Percentiles rank a stretch among this genome's conserved stretches.
Conservation (phyloP, 92 coral and sea anemone genomes). For the Plumapathes pennacea region DNA sequence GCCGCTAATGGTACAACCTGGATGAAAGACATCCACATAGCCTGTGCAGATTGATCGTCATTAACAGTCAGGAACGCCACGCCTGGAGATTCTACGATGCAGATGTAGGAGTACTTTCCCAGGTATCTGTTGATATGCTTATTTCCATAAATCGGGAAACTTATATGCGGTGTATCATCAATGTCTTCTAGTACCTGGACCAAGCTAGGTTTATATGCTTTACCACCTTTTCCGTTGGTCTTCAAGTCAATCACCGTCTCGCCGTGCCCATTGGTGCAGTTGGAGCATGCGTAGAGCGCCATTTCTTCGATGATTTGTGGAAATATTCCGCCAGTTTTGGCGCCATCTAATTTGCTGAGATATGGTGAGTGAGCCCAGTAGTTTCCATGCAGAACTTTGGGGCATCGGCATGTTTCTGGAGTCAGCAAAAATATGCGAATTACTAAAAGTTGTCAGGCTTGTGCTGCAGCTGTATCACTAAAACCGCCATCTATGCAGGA, state of each 20-base stretch:
- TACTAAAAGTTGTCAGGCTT: too few species aligned
- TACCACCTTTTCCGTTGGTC: slow-evolving; percentile 37
- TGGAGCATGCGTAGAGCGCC: slow-evolving; percentile 68
- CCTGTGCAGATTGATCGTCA: slow-evolving; percentile 16
- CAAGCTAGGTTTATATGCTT: slow-evolving; percentile 26
- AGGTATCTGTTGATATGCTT: slow-evolving; percentile 35
- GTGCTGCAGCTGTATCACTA: too few species aligned
- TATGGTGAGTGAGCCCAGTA: slow-evolving; percentile 71
- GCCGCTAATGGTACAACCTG: slow-evolving; percentile 35
- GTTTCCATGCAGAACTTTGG: slow-evolving; percentile 55
- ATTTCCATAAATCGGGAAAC: slow-evolving; percentile 73
- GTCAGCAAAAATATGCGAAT: too few species aligned
- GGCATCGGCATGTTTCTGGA: slow-evolving; percentile 80
- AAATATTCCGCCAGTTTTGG: slow-evolving; percentile 46
- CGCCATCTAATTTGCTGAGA: not conserved
- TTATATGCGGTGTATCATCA: slow-evolving; percentile 56
- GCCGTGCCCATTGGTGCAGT: slow-evolving; percentile 64
- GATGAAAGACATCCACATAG: slow-evolving; percentile 16
- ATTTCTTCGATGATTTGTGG: slow-evolving; percentile 19
- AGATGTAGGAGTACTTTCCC: slow-evolving; percentile 48
- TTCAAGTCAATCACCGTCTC: slow-evolving; percentile 29
- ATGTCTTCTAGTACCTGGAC: slow-evolving; percentile 47
- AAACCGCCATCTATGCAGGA: not conserved
- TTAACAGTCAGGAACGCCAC: slow-evolving; percentile 38
- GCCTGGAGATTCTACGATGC: slow-evolving; percentile 76